A percentile compares a stretch with the other conserved stretches of the same genome.
These are phyloP conservation scores for Benthosema pterotum DNA, from an alignment of 2,797 vertebrate species.

Conservation along the genomic window DNA sequence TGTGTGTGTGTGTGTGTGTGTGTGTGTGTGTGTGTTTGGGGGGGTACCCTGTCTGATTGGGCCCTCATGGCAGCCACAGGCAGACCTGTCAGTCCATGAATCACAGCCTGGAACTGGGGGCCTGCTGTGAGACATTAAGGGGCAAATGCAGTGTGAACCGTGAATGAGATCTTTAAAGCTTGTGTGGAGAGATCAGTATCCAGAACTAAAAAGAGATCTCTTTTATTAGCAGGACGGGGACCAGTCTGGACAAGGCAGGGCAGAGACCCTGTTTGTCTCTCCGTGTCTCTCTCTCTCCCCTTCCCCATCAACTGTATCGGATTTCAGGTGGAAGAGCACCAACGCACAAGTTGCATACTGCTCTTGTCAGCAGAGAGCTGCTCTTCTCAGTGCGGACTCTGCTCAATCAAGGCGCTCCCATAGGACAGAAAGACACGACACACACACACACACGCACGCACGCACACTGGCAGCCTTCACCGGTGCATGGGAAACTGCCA, in stretches of 20 bases:
- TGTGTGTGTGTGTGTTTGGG: conserved; percentile 15
- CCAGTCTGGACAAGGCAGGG: conserved; percentile 65
- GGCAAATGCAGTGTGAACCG: conserved; percentile 80
- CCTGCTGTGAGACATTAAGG: conserved; percentile 82
- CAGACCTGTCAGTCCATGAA: conserved; percentile 81
- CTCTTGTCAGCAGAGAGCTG: conserved; percentile 54
- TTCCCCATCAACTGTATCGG: conserved; percentile 48
- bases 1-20: conserved; percentile 35
- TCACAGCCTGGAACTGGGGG: conserved; percentile 70
- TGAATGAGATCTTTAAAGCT: conserved; percentile 80
- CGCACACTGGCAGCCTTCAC: conserved; percentile 25
- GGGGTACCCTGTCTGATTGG: conserved; percentile 54
- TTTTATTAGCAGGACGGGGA: conserved; percentile 78
- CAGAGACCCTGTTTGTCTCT: conserved; percentile 13
- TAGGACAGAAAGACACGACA: conserved; percentile 46
- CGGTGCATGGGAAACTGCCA: conserved; percentile 27
- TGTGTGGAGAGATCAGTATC: conserved; percentile 74
- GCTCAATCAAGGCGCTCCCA: conserved; percentile 53
- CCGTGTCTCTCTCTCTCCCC: conserved; percentile 6
- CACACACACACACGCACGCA: conserved; percentile 18
- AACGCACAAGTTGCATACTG: conserved; percentile 55
- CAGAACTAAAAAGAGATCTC: conserved; percentile 77
- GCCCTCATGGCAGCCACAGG: conserved; percentile 70
- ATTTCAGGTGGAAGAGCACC: conserved; percentile 64
- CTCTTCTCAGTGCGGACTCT: conserved; percentile 30